Conservation (phyloP, 2,888 invertebrate species). For the Drosophila tripunctata region DNA sequence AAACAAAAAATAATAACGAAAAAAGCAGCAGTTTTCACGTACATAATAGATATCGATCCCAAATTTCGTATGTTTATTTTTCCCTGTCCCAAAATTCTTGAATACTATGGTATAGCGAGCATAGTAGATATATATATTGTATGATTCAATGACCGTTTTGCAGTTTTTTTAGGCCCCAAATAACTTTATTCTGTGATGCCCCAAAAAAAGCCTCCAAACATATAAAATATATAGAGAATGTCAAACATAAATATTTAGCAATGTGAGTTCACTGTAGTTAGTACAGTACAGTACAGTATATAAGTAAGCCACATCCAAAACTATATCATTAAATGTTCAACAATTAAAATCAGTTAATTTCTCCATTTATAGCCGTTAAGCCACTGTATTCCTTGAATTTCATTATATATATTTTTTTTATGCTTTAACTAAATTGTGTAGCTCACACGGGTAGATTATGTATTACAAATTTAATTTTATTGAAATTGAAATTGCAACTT, state of each 20-base stretch:
- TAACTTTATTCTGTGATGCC: slow-evolving; percentile 21
- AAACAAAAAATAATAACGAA: background rate
- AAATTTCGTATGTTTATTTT: slow-evolving; percentile 29
- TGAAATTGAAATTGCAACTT: slow-evolving; percentile 5
- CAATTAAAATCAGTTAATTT: slow-evolving; percentile 1
- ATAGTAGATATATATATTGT: too few species aligned
- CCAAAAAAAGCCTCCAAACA: background rate
- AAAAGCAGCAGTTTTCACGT: slow-evolving; percentile 2
- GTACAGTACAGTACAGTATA: background rate
- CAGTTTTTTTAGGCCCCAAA: slow-evolving; percentile 3
- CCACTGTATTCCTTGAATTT: slow-evolving; percentile 6
- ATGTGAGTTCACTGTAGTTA: background rate
- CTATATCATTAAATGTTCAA: slow-evolving; percentile 6
- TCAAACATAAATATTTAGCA: background rate
- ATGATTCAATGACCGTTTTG: background rate
- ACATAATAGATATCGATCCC: slow-evolving; percentile 14
- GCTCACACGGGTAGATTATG: slow-evolving; percentile 8
- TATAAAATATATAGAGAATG: background rate
- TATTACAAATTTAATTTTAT: background rate
- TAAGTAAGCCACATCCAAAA: background rate
- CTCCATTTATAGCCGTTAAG: background rate
- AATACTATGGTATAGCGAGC: background rate
- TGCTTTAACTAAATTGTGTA: slow-evolving; percentile 13
- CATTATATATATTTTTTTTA: slow-evolving; percentile 8
- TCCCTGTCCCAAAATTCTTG: slow-evolving; percentile 25